Evolutionary conservation across 2,797 vertebrate genomes (phyloP), one percentile per base, ranked within the genome.

Genomic region (Prunella strophiata): DNA sequence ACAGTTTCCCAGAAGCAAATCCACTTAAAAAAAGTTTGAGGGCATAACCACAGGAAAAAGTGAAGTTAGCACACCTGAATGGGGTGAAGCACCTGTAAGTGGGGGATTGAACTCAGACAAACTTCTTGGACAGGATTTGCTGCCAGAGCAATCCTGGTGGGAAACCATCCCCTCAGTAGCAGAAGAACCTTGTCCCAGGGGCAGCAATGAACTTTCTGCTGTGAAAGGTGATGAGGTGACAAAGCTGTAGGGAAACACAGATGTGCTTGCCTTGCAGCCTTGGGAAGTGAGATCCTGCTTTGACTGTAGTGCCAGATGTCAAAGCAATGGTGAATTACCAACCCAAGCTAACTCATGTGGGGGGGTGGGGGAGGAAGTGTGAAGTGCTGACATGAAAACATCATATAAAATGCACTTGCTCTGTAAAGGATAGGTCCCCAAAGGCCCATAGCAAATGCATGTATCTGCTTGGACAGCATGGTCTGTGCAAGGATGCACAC

Each of bases 221-320:
- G 83, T 59, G 74, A 93, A 93, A 84, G 27, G 61, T 12, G 67
- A 77, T 79, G 80, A 91, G 73, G 82, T 93, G 89, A 91, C 77
- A 84, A 67, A 95, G 63, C 45, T 76, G 71, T 32, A 57, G 80
- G 62, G 67, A 92, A 91, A 66, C 87, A 85, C 36, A 82, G 67
- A 61, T 76, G 76, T 72, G 77, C 88, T 88, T 91, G 74, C 80
- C 50, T 94, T 89, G 88, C 85, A 94, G 94, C 73, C 63, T 84
- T 0, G 0, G 36, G 45, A 57, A 81, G 79, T 54, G 91, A 82
- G 52, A 88, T 54, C 48, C 55, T 93, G 83, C 83, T 94, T 93
- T 76, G 62, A 77, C 61, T 84, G 74, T 66, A n/a, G 66, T 91
- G 92, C 95, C 82, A 93, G 92, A 86, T 93, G 86, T 92, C 89